Conservation (phyloP, 2,888 invertebrate genomes). For the Tachystola acroxantha region DNA sequence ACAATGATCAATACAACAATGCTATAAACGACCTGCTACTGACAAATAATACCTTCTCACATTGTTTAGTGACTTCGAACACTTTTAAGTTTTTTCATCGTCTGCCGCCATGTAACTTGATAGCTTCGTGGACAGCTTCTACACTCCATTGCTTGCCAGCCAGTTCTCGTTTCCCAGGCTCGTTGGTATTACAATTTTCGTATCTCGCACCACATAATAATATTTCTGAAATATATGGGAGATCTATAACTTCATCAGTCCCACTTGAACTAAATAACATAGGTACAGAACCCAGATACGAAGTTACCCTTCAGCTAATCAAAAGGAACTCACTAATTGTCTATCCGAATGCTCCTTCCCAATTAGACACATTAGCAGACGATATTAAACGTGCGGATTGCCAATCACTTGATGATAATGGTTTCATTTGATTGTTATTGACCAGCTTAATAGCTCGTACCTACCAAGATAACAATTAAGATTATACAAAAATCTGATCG, state of each 20-base stretch:
- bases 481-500: too few species aligned
- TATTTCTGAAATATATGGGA: constrained; percentile 19
- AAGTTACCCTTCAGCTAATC: constrained; percentile 12
- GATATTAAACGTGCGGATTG: constrained; percentile 47
- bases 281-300: not conserved
- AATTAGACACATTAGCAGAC: constrained; percentile 51
- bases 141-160: constrained; percentile 56
- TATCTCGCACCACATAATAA: not conserved
- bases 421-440: constrained; percentile 9
- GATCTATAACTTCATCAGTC: constrained; percentile 23
- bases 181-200: constrained; percentile 22
- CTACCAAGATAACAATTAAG: not conserved
- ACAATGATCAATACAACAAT: too few species aligned
- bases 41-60: constrained; percentile 30
- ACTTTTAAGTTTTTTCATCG: constrained; percentile 21
- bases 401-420: constrained; percentile 49
- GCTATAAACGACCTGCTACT: too few species aligned
- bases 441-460: not conserved
- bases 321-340: constrained; percentile 53
- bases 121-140: constrained; percentile 41
- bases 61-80: not conserved
- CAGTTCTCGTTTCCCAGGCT: constrained; percentile 55
- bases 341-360: constrained; percentile 50
- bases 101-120: constrained; percentile 49
- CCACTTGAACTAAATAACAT: too few species aligned